These are phyloP conservation scores for Melieria picta DNA, from an alignment of 2,888 invertebrate species.

Conservation along the genomic window DNA sequence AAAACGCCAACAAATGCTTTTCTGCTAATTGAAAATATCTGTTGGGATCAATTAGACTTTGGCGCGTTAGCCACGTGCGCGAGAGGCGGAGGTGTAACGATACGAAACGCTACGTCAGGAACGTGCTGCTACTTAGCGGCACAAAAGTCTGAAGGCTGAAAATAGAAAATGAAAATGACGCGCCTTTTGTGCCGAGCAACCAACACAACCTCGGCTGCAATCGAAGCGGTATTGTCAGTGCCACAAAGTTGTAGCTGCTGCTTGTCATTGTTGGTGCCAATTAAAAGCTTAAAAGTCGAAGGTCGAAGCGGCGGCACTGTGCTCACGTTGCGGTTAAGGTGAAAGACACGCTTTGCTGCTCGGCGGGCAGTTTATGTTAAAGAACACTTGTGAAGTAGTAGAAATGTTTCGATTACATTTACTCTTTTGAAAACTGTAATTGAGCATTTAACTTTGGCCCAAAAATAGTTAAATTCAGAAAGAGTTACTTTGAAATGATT, in stretches of 20 bases:
- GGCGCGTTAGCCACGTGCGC: conserved; percentile 36
- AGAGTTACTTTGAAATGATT: too few species aligned
- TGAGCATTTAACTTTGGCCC: too few species aligned
- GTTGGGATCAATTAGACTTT: conserved; percentile 64
- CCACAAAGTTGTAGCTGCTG: neutral
- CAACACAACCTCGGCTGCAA: neutral
- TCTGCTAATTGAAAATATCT: conserved; percentile 66
- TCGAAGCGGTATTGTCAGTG: neutral
- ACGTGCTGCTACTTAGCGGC: neutral
- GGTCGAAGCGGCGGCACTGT: neutral
- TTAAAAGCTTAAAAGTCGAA: conserved; percentile 36
- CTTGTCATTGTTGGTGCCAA: conserved; percentile 1
- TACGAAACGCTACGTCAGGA: neutral
- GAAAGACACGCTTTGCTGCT: too few species aligned
- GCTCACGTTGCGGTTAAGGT: too few species aligned
- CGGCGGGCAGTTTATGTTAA: too few species aligned
- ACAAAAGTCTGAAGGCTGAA: conserved; percentile 35
- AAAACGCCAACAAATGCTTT: conserved; percentile 55
- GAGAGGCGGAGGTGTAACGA: neutral
- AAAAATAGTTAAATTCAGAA: too few species aligned
- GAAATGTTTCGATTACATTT: too few species aligned
- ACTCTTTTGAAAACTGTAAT: too few species aligned
- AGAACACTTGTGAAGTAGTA: too few species aligned
- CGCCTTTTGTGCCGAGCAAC: conserved; percentile 20
- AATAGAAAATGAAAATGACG: conserved; percentile 43